Evolutionary conservation across 2,888 invertebrate genomes (phyloP).

Genomic region (Amiota mariae): DNA sequence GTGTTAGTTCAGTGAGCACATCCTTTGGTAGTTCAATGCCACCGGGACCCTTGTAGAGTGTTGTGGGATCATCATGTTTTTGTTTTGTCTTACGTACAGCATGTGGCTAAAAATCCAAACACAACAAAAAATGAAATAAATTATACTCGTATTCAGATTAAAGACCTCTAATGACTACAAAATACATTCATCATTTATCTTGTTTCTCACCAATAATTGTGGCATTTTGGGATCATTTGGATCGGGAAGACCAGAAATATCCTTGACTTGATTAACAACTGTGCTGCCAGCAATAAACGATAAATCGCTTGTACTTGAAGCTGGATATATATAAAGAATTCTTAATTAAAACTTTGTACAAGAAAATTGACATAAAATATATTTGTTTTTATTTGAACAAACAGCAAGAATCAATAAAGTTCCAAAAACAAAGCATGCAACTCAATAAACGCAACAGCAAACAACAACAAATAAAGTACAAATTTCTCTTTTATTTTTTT

Average conservation of each 20-base stretch:
- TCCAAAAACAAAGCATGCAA: background rate
- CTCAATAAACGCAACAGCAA: background rate
- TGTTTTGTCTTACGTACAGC: constrained; percentile 70
- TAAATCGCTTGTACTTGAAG: constrained; percentile 85
- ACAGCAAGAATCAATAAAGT: constrained; percentile 1
- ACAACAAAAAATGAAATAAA: constrained; percentile 24
- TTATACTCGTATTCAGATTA: too few relatives aligned
- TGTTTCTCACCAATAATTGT: constrained; percentile 61
- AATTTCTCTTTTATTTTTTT: too few relatives aligned
- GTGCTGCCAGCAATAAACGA: constrained; percentile 77
- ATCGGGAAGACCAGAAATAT: constrained; percentile 75
- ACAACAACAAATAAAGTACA: too few relatives aligned
- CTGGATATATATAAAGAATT: constrained; percentile 71
- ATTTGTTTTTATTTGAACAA: too few relatives aligned
- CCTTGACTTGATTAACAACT: constrained; percentile 72
- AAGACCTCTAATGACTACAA: background rate
- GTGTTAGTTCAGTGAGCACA: constrained; percentile 78
- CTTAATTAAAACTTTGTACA: too few relatives aligned
- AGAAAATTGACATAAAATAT: too few relatives aligned
- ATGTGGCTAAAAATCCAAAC: constrained; percentile 58
- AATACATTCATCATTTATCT: background rate
- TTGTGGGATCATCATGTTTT: constrained; percentile 69
- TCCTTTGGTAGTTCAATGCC: constrained; percentile 76
- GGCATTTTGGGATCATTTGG: constrained; percentile 72
- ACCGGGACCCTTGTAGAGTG: constrained; percentile 74